These are phyloP conservation scores for Unio pictorum DNA, from an alignment of 2,888 invertebrate genomes.

Conservation along the genomic window DNA sequence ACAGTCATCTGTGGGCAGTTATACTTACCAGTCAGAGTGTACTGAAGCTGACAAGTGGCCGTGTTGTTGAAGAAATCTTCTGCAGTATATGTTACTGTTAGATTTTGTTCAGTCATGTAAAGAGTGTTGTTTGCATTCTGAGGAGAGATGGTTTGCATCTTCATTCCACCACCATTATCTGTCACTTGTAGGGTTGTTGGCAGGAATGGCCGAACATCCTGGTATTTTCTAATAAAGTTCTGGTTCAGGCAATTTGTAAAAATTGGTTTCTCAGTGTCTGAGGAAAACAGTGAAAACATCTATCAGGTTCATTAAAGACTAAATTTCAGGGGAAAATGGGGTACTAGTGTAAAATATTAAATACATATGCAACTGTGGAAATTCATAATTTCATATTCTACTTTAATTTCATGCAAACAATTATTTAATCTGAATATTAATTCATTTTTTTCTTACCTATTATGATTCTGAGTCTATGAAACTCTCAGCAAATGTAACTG, in stretches of 20 bases:
- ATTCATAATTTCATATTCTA: too few relatives aligned
- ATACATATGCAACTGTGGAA: too few relatives aligned
- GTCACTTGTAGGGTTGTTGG: conserved; percentile 11
- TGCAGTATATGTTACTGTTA: conserved; percentile 90
- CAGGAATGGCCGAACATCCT: conserved; percentile 5
- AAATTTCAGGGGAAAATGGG: too few relatives aligned
- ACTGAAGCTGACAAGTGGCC: conserved; percentile 81
- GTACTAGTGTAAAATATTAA: too few relatives aligned
- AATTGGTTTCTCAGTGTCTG: conserved; percentile 38
- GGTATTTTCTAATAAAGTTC: conserved; percentile 5
- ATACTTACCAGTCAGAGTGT: conserved; percentile 34
- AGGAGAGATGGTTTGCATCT: conserved; percentile 26
- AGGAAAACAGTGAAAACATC: conserved; percentile 8
- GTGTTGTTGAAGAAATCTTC: conserved; percentile 97
- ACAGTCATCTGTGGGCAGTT: neutral
- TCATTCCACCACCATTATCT: conserved; percentile 44
- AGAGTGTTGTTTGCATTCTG: conserved; percentile 28
- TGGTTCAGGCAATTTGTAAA: conserved; percentile 9
- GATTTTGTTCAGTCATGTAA: conserved; percentile 4
- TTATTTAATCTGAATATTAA: too few relatives aligned
- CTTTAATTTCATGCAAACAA: too few relatives aligned
- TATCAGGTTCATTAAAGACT: neutral
- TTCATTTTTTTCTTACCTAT: too few relatives aligned
- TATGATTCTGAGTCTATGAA: too few relatives aligned
- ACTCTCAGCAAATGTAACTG: too few relatives aligned